phyloP scores from a whole-genome alignment of 37 sponge, comb jelly and placozoan genomes.

The Crambe crambe region DNA sequence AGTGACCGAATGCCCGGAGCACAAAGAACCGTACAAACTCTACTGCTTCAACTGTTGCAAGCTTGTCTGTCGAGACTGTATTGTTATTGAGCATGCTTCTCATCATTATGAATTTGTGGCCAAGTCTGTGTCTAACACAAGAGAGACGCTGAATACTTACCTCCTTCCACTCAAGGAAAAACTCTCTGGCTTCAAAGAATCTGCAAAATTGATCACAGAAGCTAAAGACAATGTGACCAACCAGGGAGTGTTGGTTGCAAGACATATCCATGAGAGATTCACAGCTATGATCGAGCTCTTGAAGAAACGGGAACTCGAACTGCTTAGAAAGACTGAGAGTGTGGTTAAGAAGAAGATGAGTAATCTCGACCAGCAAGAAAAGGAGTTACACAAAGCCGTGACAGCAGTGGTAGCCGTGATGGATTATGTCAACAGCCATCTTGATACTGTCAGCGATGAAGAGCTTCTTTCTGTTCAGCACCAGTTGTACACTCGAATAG shows the following conservation, averaged over 20 bases:
- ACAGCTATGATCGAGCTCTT: constrained; percentile 11
- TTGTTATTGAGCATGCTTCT: constrained; percentile 11
- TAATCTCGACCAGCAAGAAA: constrained; percentile 10
- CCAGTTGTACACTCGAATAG: constrained; percentile 4
- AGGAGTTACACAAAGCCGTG: background rate
- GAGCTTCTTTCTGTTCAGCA: constrained; percentile 16
- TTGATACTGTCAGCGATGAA: constrained; percentile 14
- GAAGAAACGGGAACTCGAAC: constrained; percentile 1
- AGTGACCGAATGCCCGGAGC: background rate
- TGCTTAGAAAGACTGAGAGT: background rate
- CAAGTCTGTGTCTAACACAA: constrained; percentile 1
- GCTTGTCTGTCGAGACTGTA: constrained; percentile 33
- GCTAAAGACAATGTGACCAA: background rate
- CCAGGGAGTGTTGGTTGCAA: constrained; percentile 12
- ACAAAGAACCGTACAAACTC: constrained; percentile 22
- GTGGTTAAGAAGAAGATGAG: constrained; percentile 20
- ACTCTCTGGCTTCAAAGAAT: background rate
- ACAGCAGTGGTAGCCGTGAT: background rate
- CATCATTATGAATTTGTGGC: constrained; percentile 28
- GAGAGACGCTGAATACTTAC: background rate
- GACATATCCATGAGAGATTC: constrained; percentile 11
- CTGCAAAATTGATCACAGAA: background rate
- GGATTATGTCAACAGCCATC: constrained; percentile 7
- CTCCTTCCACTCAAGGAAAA: constrained; percentile 3
- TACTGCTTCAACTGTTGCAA: constrained; percentile 39